Base-by-base conservation (phyloP, 1,140 invertebrate species). In the Drosophila pseudoananassae region DNA sequence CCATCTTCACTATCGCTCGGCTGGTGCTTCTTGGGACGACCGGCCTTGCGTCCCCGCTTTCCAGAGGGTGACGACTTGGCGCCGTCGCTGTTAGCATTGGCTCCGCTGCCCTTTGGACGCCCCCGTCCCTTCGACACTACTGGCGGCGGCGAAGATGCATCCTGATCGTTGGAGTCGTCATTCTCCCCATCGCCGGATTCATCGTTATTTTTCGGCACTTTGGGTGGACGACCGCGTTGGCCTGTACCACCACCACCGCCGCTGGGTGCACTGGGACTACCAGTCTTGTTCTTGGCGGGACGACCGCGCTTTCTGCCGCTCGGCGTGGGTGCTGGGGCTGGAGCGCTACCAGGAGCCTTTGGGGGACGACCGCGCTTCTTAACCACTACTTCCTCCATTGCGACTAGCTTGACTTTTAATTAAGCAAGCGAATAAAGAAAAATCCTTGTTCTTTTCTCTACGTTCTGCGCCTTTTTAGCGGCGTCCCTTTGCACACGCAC, bases 361-460 rank as follows among this genome's bases (percentile, higher is more conserved):
- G 83, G 10, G 2, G 82, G 83, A 0, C 82, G 63, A 12, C 82
- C 82, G 23, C 82, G 82, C 12, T 87, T 87, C 55, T 88, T 87
- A 0, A 68, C 38, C 4, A 60, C 60, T 3, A 75, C 27, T 20
- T 87, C 69, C 50, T 81, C 83, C 81, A 87, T 85, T 47, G 38
- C 10, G 29, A n/a, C 10, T 12, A 3, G 33, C 33, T 10, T 10
- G 52, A 6, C 15, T 33, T 63, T 73, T 15, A 74, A 50, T 55
- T 64, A 49, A 36, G 49, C 45, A 20, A 64, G 8, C 50, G 51
- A 53, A 71, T 53, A 53, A 38, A 33, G 64, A 43, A 60, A 43
- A 72, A 69, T 51, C 50, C 56, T 72, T 33, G n/a, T 72, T 52
- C 27, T 17, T 14, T 40, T 57, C 20, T 15, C 8, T 50, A 57